Evolutionary conservation across 2,888 invertebrate genomes (phyloP), one percentile per base, ranked within the genome.

Genomic region (Auanema freiburgensis): DNA sequence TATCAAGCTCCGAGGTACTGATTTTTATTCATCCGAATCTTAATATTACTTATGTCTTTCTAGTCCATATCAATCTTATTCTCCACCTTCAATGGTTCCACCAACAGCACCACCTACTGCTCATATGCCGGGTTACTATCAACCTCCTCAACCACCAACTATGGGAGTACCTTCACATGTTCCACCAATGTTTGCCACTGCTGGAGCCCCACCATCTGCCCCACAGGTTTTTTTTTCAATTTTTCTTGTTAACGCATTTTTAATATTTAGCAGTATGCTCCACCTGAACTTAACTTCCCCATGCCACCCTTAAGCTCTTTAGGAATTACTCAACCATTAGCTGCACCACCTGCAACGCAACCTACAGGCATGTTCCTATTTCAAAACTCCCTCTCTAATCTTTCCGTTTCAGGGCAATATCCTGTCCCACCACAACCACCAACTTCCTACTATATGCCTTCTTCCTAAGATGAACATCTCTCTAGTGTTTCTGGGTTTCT

Each of bases 241-340:
- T 46, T 16, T 21, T 5, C 10, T 46, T 21, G 4, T 8, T 5
- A 46, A 46, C 3, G 16, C 41, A 21, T 54, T n/a, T 52, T 23
- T 33, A n/a, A 52, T 5, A 4, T 16, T n/a, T 43, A 41, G 11
- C 65, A 61, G 50, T 68, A 64, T 50, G 63, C 63, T 57, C 75
- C 73, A 55, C 50, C 73, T 44, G 62, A 77, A 65, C 63, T 82
- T 67, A 69, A 79, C 67, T 71, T 77, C 70, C 79, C 84, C 59
- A 76, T 77, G 80, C 80, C 84, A 57, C 59, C 84, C 68, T 68
- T 84, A 71, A 68, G 83, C 67, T 74, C 84, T 67, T 23, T 81
- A 58, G 76, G 83, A 70, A 80, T 80, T 57, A 71, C 69, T 8
- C 71, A 77, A 25, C 66, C 81, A 40, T 72, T 78, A 8, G 71